phyloP scores from a whole-genome alignment of 64 coral and sea anemone species.

The Exaiptasia diaphana region DNA sequence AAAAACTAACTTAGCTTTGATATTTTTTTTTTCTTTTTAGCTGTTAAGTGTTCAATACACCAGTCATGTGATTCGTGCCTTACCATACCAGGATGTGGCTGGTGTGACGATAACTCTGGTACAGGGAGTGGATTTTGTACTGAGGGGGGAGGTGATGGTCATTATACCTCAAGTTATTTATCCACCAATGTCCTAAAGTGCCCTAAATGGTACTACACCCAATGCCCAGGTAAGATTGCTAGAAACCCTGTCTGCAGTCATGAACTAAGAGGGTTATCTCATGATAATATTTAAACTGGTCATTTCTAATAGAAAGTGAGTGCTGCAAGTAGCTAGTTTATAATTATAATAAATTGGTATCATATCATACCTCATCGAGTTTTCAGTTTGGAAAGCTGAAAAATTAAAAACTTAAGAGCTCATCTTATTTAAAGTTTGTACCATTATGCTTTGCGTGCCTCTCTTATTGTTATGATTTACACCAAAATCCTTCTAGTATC shows the following conservation, averaged over 20 bases:
- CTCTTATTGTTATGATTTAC: too few species aligned
- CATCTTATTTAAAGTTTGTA: too few species aligned
- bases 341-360: too few species aligned
- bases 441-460: too few species aligned
- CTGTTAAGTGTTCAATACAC: neutral
- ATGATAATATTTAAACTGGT: too few species aligned
- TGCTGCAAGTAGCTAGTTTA: too few species aligned
- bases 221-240: conserved; percentile 62
- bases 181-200: neutral
- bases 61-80: neutral
- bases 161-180: neutral
- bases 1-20: neutral
- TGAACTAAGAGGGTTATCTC: too few species aligned
- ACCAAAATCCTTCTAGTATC: too few species aligned
- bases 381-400: too few species aligned
- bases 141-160: conserved; percentile 11
- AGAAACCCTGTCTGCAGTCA: neutral
- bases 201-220: conserved; percentile 44
- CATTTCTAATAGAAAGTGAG: too few species aligned
- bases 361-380: too few species aligned
- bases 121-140: conserved; percentile 21
- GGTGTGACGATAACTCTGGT: conserved; percentile 46
- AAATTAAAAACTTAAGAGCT: too few species aligned
- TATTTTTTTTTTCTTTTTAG: neutral
- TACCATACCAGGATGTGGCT: neutral